Percentiles rank a stretch among this genome's conserved stretches.
Conservation (phyloP, 2,113 vertebrate genomes). For the Ahaetulla prasina region DNA sequence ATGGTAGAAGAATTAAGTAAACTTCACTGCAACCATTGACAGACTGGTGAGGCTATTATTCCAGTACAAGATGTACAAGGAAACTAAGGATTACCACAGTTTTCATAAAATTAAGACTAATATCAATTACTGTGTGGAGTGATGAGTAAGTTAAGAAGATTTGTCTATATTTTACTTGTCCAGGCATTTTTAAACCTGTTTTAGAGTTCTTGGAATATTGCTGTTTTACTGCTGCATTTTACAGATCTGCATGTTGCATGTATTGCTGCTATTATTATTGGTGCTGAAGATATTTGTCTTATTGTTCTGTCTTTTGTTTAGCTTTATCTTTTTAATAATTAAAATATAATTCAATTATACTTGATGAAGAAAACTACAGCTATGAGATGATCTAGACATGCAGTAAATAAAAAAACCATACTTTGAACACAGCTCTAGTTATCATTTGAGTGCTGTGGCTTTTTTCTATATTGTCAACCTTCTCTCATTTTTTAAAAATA, state of each 20-base stretch:
- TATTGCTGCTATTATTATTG: neutral
- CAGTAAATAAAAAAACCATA: neutral
- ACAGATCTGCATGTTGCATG: neutral
- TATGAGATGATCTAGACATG: neutral
- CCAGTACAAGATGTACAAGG: neutral
- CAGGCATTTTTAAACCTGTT: neutral
- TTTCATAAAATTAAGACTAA: neutral
- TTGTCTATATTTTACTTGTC: neutral
- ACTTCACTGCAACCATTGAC: no score
- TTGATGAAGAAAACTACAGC: neutral
- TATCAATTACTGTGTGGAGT: neutral
- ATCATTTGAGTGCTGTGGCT: neutral
- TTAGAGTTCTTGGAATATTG: neutral
- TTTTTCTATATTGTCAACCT: neutral
- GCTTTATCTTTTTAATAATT: neutral
- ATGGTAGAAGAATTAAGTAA: neutral
- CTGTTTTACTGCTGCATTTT: neutral
- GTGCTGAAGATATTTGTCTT: neutral
- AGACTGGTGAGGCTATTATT: neutral
- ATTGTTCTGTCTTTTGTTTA: neutral
- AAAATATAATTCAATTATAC: neutral
- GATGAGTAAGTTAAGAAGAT: neutral
- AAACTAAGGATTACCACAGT: neutral
- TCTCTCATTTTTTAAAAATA: neutral
- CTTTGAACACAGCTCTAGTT: neutral